Conservation (phyloP, 1,140 invertebrate genomes). For the Conus ventricosus region DNA sequence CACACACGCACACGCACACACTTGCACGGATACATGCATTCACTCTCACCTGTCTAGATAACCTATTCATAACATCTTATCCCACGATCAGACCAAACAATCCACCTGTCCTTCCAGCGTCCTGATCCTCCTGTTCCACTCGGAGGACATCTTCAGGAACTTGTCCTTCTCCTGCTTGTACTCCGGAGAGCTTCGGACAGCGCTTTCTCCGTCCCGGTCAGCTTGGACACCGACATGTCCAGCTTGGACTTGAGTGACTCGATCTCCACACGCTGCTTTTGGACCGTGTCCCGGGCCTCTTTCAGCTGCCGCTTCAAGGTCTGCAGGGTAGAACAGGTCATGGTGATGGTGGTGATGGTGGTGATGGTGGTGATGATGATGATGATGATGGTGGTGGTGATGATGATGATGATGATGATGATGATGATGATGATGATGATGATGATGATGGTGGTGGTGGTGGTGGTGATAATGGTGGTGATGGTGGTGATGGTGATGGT, state of each 20-base stretch:
- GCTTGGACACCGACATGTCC: constrained; percentile 68
- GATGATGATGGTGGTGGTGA: no score
- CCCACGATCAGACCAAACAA: neutral
- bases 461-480: no score
- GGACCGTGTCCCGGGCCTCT: constrained; percentile 61
- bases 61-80: neutral
- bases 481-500: no score
- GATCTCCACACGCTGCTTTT: constrained; percentile 67
- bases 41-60: no score
- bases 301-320: constrained; percentile 69
- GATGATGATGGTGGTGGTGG: no score
- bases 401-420: no score
- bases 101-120: constrained; percentile 60
- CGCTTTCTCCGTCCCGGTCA: constrained; percentile 69
- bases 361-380: no score
- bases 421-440: no score
- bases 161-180: constrained; percentile 66
- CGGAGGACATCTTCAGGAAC: constrained; percentile 64
- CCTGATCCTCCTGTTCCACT: constrained; percentile 65
- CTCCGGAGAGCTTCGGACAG: constrained; percentile 67
- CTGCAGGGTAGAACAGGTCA: constrained; percentile 52
- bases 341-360: neutral
- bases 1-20: neutral
- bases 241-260: constrained; percentile 67
- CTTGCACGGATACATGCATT: neutral